Evolutionary conservation across 2,888 invertebrate species (phyloP).

Genomic region (Rhodophaea formosa): DNA sequence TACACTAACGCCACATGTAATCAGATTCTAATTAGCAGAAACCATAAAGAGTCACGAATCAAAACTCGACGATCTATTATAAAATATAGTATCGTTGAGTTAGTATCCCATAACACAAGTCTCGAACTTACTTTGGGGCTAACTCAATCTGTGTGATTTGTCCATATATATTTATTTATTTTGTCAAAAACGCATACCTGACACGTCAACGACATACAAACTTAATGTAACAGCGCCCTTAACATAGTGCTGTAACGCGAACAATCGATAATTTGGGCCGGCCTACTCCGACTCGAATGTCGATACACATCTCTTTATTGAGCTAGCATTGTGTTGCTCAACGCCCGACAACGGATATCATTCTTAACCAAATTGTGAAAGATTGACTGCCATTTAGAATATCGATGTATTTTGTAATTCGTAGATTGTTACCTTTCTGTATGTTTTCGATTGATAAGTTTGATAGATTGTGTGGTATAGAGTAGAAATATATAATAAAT

Average conservation of each 20-base stretch:
- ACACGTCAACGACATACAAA: not conserved
- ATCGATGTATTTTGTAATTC: conserved; percentile 16
- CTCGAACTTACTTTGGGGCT: too few relatives aligned
- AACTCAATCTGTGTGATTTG: too few relatives aligned
- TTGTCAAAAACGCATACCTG: not conserved
- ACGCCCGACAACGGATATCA: conserved; percentile 19
- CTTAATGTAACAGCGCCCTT: conserved; percentile 18
- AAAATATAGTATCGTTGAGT: too few relatives aligned
- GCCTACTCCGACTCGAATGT: conserved; percentile 31
- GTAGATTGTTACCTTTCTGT: conserved; percentile 15
- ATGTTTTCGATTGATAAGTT: conserved; percentile 8
- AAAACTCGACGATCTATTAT: too few relatives aligned
- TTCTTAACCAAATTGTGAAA: conserved; percentile 22
- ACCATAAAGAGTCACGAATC: not conserved
- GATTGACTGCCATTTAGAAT: conserved; percentile 18
- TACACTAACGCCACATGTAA: not conserved
- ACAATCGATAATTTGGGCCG: conserved; percentile 60
- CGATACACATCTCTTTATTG: conserved; percentile 46
- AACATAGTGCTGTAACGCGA: conserved; percentile 33
- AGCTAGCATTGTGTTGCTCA: conserved; percentile 24
- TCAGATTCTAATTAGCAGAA: not conserved
- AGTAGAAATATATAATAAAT: too few relatives aligned
- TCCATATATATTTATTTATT: too few relatives aligned
- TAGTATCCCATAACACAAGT: too few relatives aligned
- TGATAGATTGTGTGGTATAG: not conserved